These are phyloP conservation scores for Heliconius charithonia DNA, from an alignment of 2,888 invertebrate species.

Conservation along the genomic window DNA sequence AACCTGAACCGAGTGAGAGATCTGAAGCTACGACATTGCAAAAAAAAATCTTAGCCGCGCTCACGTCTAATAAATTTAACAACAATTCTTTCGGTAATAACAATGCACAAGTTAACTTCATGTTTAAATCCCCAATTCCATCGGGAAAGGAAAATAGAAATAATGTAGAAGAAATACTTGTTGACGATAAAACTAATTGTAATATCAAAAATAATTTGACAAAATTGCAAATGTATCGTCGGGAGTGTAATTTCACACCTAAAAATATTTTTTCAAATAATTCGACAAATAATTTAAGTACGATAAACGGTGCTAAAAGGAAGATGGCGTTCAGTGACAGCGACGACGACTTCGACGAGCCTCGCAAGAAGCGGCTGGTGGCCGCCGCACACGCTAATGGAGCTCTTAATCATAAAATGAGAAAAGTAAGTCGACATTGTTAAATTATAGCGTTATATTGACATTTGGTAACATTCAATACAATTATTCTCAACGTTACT, in stretches of 20 bases:
- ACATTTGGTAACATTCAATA: too few relatives aligned
- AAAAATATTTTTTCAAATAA: constrained; percentile 53
- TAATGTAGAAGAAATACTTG: constrained; percentile 35
- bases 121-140: constrained; percentile 53
- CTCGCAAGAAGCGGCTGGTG: constrained; percentile 48
- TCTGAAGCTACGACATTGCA: constrained; percentile 59
- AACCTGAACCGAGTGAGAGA: constrained; percentile 58
- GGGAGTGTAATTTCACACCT: constrained; percentile 57
- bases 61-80: constrained; percentile 59
- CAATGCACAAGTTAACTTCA: constrained; percentile 55
- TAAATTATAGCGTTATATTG: too few relatives aligned
- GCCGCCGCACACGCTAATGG: neutral
- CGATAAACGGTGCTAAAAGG: constrained; percentile 46
- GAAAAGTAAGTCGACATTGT: constrained; percentile 20
- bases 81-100: constrained; percentile 51
- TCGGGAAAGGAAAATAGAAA: constrained; percentile 67
- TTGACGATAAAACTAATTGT: constrained; percentile 49
- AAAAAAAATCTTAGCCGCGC: constrained; percentile 66
- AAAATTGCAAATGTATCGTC: constrained; percentile 65
- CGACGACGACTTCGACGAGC: constrained; percentile 74
- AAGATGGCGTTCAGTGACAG: constrained; percentile 64
- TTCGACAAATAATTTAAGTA: constrained; percentile 46
- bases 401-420: constrained; percentile 28
- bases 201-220: constrained; percentile 55
- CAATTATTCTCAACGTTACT: too few relatives aligned